phyloP scores from a whole-genome alignment of 1,140 invertebrate genomes.

The Lucilia sericata region DNA sequence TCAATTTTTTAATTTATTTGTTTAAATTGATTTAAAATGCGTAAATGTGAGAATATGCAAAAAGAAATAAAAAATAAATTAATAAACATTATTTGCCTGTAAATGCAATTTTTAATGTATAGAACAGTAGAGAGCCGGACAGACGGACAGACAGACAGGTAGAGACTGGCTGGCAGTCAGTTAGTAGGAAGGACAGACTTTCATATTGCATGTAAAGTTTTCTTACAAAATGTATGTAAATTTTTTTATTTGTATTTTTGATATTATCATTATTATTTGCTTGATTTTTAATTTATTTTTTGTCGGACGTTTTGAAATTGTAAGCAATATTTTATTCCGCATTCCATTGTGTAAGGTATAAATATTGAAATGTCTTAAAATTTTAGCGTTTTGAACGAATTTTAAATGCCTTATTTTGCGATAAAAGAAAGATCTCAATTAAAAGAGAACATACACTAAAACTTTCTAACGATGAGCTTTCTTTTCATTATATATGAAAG shows the following conservation, averaged over 20 bases:
- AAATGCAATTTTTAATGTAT: background rate
- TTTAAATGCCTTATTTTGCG: no score
- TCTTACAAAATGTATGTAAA: background rate
- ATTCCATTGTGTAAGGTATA: background rate
- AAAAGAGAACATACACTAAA: no score
- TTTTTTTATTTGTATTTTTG: background rate
- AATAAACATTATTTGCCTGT: background rate
- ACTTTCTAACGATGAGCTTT: no score
- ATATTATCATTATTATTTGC: background rate
- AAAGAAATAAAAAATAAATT: background rate
- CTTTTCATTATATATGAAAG: no score
- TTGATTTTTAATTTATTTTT: background rate
- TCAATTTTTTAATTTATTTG: constrained; percentile 14
- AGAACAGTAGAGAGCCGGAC: background rate
- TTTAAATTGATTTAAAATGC: constrained; percentile 26
- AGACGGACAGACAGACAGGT: background rate
- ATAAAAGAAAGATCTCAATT: no score
- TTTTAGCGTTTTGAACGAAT: no score
- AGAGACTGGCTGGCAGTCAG: background rate
- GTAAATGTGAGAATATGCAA: constrained; percentile 24
- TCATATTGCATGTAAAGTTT: background rate
- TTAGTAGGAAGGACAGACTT: background rate
- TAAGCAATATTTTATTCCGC: constrained; percentile 20
- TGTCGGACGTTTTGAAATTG: constrained; percentile 9
- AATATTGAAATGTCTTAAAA: no score